Conservation (phyloP, 2,113 vertebrate species). For the Oncorhynchus masou region DNA sequence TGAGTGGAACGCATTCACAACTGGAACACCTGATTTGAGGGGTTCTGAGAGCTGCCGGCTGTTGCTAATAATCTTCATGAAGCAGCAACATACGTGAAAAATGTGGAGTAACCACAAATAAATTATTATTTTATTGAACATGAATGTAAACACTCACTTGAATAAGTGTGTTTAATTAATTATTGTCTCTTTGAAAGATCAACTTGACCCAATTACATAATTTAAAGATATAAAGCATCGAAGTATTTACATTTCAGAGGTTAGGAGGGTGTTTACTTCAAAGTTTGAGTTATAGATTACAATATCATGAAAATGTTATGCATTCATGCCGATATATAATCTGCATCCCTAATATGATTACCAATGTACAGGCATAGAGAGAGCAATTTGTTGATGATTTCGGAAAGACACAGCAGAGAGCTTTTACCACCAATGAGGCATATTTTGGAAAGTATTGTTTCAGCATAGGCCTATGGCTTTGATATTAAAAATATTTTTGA, state of each 20-base stretch:
- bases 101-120: background rate
- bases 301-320: constrained; percentile 34
- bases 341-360: constrained; percentile 51
- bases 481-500: background rate
- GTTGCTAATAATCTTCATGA: constrained; percentile 4
- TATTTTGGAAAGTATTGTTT: background rate
- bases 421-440: background rate
- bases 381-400: constrained; percentile 23
- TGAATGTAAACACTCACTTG: background rate
- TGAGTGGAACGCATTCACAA: background rate
- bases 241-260: constrained; percentile 8
- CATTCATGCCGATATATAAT: constrained; percentile 38
- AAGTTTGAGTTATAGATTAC: constrained; percentile 28
- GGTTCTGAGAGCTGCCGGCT: constrained; percentile 10
- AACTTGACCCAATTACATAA: constrained; percentile 22
- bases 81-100: background rate
- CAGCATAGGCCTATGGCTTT: background rate
- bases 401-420: constrained; percentile 12
- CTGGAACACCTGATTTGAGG: constrained; percentile 16
- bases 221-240: constrained; percentile 20
- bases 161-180: background rate
- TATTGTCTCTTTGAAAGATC: constrained; percentile 12
- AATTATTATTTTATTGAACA: background rate
- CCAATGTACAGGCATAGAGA: constrained; percentile 22
- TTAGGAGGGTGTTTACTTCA: constrained; percentile 13